Percentiles rank a stretch among this genome's conserved stretches.
These are phyloP conservation scores for Eulemur albifrons DNA, from an alignment of 2,797 vertebrate genomes.

Conservation along the genomic window DNA sequence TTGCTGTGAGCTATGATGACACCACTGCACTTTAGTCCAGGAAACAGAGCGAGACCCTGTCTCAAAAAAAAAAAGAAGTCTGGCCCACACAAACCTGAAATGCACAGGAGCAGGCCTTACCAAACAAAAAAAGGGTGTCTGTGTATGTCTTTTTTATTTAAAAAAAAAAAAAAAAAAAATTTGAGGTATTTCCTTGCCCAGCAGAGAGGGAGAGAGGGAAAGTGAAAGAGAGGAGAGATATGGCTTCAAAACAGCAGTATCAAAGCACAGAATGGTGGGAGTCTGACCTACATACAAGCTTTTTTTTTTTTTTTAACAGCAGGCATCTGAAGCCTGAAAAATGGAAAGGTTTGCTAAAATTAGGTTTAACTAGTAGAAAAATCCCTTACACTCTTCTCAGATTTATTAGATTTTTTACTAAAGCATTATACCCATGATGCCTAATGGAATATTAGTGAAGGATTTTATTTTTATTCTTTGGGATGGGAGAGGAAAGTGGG, in stretches of 20 bases:
- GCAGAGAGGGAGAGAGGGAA: background rate
- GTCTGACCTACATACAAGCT: conserved; percentile 84
- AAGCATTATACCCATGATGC: background rate
- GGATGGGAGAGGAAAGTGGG: background rate
- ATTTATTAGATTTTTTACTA: background rate
- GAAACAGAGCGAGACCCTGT: background rate
- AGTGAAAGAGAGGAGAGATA: background rate
- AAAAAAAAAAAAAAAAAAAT: background rate
- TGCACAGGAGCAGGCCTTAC: background rate
- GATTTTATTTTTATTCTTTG: background rate
- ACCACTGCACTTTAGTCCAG: background rate
- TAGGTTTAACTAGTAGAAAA: conserved; percentile 60
- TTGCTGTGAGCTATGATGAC: too few relatives aligned
- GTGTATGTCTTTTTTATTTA: background rate
- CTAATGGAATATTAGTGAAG: background rate
- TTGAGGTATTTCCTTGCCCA: background rate
- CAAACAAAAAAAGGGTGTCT: background rate
- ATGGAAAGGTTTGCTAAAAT: conserved; percentile 71
- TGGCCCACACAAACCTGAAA: background rate
- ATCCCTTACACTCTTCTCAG: background rate
- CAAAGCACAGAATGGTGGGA: conserved; percentile 69
- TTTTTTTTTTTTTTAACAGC: conserved; percentile 6
- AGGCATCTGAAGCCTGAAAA: conserved; percentile 65
- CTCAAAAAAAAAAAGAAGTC: background rate
- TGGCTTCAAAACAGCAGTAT: conserved; percentile 43